These are phyloP conservation scores for Hippocampus guttulatus DNA, from an alignment of 2,113 vertebrate genomes.

Conservation along the genomic window DNA sequence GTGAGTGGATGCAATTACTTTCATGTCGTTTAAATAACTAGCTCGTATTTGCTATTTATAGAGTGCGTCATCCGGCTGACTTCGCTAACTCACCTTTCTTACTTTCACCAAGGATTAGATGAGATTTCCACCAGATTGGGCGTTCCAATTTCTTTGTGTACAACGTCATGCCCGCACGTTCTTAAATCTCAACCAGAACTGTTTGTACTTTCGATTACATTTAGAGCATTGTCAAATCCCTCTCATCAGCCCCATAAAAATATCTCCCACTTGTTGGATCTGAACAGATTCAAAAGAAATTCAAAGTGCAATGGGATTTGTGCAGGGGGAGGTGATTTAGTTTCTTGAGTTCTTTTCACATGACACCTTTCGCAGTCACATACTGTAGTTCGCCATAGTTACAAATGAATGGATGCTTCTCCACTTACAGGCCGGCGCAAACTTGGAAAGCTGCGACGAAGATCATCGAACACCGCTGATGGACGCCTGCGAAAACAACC, in stretches of 20 bases:
- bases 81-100: background rate
- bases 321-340: background rate
- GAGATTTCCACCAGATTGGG: background rate
- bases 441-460: slow-evolving; percentile 92
- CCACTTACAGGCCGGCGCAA: slow-evolving; percentile 84
- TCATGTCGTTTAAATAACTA: background rate
- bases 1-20: background rate
- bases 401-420: background rate
- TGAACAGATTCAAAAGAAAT: background rate
- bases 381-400: too few relatives aligned
- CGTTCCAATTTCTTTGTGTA: background rate
- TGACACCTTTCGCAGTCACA: background rate
- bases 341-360: background rate
- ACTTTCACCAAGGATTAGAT: background rate
- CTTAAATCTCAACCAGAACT: background rate
- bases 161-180: background rate
- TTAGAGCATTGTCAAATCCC: background rate
- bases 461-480: slow-evolving; percentile 95
- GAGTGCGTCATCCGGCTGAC: background rate
- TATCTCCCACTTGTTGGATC: background rate
- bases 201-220: background rate
- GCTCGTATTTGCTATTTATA: background rate
- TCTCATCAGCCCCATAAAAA: background rate
- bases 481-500: slow-evolving; percentile 97
- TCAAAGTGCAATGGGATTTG: background rate